Evolutionary conservation across 2,113 vertebrate genomes (phyloP).

Genomic region (Cyprinodon brontotheroides): DNA sequence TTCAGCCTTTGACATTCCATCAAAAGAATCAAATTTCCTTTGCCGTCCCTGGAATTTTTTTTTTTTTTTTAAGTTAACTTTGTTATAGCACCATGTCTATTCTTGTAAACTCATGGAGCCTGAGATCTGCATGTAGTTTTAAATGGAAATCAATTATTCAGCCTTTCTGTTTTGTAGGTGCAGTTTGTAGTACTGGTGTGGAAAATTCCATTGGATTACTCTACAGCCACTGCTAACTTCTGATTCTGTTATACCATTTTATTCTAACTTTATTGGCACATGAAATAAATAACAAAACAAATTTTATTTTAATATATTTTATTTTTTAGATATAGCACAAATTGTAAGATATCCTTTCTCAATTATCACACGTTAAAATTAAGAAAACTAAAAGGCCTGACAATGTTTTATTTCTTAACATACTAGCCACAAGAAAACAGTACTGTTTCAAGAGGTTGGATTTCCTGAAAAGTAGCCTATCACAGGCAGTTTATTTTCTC

Average conservation of each 20-base stretch:
- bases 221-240: constrained; percentile 9
- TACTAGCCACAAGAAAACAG: too few relatives aligned
- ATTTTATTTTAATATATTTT: too few relatives aligned
- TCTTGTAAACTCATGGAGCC: constrained; percentile 26
- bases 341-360: too few relatives aligned
- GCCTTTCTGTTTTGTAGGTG: constrained; percentile 15
- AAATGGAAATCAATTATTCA: constrained; percentile 16
- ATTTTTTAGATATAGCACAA: too few relatives aligned
- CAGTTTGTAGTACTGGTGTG: constrained; percentile 16
- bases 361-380: too few relatives aligned
- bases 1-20: constrained; percentile 46
- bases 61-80: constrained; percentile 52
- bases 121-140: constrained; percentile 31
- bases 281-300: background rate
- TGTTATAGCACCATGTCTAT: constrained; percentile 35
- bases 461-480: too few relatives aligned
- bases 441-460: too few relatives aligned
- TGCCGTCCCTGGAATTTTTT: constrained; percentile 34
- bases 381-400: too few relatives aligned
- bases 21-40: constrained; percentile 56
- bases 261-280: background rate
- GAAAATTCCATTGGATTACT: constrained; percentile 24
- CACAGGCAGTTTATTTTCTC: too few relatives aligned
- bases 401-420: too few relatives aligned
- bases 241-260: background rate